These are phyloP conservation scores for Ariopsis seemanni DNA, from an alignment of 2,113 vertebrate species.

Conservation along the genomic window DNA sequence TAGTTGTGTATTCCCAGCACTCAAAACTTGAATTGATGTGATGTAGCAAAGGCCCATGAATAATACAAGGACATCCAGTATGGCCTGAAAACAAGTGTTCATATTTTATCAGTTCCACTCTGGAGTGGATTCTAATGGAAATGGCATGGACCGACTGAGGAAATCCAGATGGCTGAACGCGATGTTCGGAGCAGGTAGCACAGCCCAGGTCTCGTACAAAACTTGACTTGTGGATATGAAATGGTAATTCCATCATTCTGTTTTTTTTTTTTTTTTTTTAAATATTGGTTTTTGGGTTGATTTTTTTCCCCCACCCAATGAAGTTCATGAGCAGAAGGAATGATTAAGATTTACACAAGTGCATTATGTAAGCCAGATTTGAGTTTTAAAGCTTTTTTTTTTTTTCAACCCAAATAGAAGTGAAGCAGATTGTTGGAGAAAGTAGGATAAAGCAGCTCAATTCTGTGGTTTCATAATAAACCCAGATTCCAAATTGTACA, in stretches of 20 bases:
- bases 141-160: neutral
- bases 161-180: neutral
- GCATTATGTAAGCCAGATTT: slow-evolving; percentile 28
- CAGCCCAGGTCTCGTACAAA: neutral
- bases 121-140: slow-evolving; percentile 13
- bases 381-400: neutral
- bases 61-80: slow-evolving; percentile 59
- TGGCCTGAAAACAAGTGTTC: slow-evolving; percentile 59
- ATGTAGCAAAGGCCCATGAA: slow-evolving; percentile 50
- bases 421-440: slow-evolving; percentile 20
- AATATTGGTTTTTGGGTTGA: neutral
- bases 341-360: slow-evolving; percentile 16
- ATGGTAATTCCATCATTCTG: neutral
- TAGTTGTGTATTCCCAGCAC: neutral
- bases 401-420: neutral
- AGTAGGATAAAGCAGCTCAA: slow-evolving; percentile 9
- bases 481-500: slow-evolving; percentile 6
- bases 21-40: neutral
- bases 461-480: slow-evolving; percentile 29
- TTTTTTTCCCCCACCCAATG: neutral
- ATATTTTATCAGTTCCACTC: slow-evolving; percentile 52
- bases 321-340: neutral
- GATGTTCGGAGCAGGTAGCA: slow-evolving; percentile 1
- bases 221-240: neutral
- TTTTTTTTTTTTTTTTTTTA: neutral